Conservation (phyloP, 1,140 invertebrate species). For the Heliconius hermathena region DNA sequence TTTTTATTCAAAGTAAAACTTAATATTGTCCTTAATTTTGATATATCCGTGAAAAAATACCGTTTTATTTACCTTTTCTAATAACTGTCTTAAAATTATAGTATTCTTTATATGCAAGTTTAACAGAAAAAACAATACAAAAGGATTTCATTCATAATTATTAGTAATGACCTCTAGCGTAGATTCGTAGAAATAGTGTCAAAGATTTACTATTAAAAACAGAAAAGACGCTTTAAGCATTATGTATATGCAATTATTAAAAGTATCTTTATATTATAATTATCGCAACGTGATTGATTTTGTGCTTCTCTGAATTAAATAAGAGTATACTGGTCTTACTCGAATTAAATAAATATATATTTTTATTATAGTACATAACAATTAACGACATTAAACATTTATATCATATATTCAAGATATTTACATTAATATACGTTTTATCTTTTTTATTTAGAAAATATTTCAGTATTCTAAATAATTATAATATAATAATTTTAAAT, state of each 20-base stretch:
- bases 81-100: background rate
- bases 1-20: background rate
- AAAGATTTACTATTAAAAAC: conserved; percentile 23
- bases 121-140: conserved; percentile 35
- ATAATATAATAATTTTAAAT: no score
- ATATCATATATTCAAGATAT: background rate
- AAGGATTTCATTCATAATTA: conserved; percentile 43
- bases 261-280: no score
- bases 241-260: background rate
- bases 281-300: no score
- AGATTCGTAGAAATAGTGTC: conserved; percentile 35
- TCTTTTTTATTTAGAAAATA: no score
- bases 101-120: conserved; percentile 1
- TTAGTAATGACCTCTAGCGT: conserved; percentile 42
- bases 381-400: background rate
- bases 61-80: background rate
- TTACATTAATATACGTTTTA: background rate
- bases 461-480: no score
- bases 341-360: no score
- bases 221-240: background rate
- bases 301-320: no score
- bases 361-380: no score
- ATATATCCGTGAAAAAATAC: background rate
- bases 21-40: background rate
- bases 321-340: no score